phyloP scores from a whole-genome alignment of 2,113 vertebrate species.

The Bothrops jararaca region DNA sequence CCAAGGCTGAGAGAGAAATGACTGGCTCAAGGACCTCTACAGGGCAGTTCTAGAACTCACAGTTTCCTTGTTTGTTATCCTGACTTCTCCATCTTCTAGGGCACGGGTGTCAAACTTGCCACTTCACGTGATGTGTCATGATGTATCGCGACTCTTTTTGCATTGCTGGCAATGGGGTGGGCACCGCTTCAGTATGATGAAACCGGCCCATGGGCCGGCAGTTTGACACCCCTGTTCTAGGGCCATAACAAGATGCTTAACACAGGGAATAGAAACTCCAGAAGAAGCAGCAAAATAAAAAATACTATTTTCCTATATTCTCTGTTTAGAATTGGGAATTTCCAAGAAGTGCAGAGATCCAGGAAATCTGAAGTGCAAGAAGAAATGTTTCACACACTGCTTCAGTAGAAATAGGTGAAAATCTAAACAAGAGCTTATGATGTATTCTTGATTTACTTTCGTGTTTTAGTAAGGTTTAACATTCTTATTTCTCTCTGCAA shows the following conservation, averaged over 20 bases:
- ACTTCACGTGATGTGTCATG: no score
- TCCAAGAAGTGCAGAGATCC: background rate
- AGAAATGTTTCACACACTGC: background rate
- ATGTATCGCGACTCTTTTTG: no score
- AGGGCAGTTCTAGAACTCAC: background rate
- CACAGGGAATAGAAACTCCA: background rate
- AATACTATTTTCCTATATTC: background rate
- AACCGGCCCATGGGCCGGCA: background rate
- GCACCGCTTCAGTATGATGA: no score
- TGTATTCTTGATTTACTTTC: background rate
- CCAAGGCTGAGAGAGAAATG: background rate
- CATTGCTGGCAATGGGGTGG: no score
- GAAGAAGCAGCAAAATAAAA: background rate
- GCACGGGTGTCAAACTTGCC: background rate
- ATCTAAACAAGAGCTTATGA: background rate
- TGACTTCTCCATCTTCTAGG: background rate
- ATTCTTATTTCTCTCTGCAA: background rate
- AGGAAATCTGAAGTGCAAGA: background rate
- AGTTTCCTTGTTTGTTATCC: background rate
- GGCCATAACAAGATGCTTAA: background rate
- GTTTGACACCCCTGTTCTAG: background rate
- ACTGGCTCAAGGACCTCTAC: background rate
- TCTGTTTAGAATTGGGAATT: background rate
- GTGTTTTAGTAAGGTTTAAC: background rate
- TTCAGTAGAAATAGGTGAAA: background rate